A percentile compares a stretch with the other conserved stretches of the same genome.
These are phyloP conservation scores for Hybognathus amarus DNA, from an alignment of 2,797 vertebrate genomes.

Conservation along the genomic window DNA sequence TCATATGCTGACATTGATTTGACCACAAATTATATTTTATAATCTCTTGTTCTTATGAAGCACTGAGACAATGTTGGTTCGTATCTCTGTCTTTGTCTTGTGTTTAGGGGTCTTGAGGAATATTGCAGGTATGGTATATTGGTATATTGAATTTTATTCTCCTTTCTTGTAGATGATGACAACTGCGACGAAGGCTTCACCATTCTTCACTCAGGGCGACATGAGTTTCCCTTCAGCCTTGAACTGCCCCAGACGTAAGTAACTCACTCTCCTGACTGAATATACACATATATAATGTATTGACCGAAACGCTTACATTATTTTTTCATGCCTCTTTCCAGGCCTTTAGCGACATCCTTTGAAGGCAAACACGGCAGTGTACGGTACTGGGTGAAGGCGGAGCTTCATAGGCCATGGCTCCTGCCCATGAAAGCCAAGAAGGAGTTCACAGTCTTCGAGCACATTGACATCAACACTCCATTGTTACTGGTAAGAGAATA, in stretches of 20 bases:
- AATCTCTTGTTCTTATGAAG: not conserved
- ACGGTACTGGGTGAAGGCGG: conserved; percentile 96
- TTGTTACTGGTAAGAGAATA: conserved; percentile 88
- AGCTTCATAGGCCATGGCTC: conserved; percentile 94
- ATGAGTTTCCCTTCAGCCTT: conserved; percentile 96
- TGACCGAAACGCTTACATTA: conserved; percentile 57
- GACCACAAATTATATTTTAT: not conserved
- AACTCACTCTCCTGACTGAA: conserved; percentile 28
- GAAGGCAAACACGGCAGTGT: conserved; percentile 97
- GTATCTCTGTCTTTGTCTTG: conserved; percentile 37
- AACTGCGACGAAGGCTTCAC: conserved; percentile 88
- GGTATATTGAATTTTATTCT: conserved; percentile 80
- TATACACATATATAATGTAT: conserved; percentile 60
- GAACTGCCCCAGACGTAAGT: conserved; percentile 98
- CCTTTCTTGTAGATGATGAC: conserved; percentile 80
- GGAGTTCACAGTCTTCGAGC: conserved; percentile 98
- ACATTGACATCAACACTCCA: conserved; percentile 98
- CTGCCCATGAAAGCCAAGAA: conserved; percentile 95
- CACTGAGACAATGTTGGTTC: not conserved
- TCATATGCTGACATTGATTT: not conserved
- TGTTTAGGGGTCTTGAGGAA: conserved; percentile 59
- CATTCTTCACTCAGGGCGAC: conserved; percentile 88
- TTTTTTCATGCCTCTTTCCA: conserved; percentile 65
- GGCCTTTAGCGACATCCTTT: conserved; percentile 97
- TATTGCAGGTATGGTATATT: conserved; percentile 80